Conservation (phyloP, 1,140 invertebrate genomes). For the Marisa cornuarietis region DNA sequence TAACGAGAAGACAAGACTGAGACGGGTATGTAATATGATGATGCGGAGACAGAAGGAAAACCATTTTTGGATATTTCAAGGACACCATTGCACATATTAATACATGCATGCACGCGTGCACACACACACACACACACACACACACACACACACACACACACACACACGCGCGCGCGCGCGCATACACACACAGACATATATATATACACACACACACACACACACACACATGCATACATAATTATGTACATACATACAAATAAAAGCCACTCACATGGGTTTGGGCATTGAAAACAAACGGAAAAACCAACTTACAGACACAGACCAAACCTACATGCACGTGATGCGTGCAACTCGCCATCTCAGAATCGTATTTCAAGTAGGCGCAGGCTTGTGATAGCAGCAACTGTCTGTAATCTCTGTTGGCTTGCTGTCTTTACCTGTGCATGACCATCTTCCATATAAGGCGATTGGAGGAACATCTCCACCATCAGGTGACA, state of each 20-base stretch:
- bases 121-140: conserved; percentile 7
- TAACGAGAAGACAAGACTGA: not conserved
- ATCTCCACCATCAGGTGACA: not conserved
- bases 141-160: conserved; percentile 11
- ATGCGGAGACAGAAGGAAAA: not conserved
- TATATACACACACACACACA: conserved; percentile 11
- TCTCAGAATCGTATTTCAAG: not conserved
- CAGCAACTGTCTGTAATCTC: not conserved
- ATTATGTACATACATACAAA: not conserved
- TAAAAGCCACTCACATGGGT: not conserved
- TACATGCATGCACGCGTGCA: not conserved
- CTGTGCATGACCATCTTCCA: no score
- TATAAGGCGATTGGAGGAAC: not conserved
- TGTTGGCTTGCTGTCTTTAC: not conserved
- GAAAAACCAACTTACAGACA: not conserved
- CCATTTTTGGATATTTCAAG: not conserved
- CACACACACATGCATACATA: conserved; percentile 8
- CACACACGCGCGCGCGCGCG: no score
- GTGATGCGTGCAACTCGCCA: not conserved
- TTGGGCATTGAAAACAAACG: no score
- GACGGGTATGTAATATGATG: not conserved
- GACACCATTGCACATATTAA: not conserved
- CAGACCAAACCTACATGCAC: conserved; percentile 18
- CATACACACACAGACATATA: no score
- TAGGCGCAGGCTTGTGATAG: not conserved